phyloP scores from a whole-genome alignment of 2,113 vertebrate genomes.

The Trogon melanurus region DNA sequence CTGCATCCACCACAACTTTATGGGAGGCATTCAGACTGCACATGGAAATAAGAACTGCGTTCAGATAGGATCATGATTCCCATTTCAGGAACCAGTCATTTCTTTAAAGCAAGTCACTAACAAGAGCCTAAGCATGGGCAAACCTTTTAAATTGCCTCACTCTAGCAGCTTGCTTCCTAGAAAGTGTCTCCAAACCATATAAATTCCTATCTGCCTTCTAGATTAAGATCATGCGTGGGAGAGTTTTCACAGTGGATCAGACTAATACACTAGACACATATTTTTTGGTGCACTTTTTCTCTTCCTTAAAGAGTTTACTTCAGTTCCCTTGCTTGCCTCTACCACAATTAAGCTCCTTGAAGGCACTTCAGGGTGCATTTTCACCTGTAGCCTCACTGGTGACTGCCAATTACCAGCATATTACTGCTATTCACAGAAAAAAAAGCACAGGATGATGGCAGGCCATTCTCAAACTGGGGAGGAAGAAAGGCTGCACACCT shows the following conservation, averaged over 20 bases:
- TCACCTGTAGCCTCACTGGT: neutral
- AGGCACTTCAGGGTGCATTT: neutral
- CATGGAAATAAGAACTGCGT: neutral
- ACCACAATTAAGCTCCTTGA: neutral
- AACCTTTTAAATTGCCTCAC: neutral
- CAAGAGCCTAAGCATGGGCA: neutral
- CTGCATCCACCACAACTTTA: neutral
- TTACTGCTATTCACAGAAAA: neutral
- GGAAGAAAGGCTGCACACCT: neutral
- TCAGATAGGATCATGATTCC: neutral
- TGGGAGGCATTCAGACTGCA: neutral
- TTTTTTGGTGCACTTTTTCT: neutral
- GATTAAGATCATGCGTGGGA: neutral
- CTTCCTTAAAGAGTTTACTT: neutral
- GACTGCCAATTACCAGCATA: neutral
- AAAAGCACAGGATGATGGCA: neutral
- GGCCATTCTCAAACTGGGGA: neutral
- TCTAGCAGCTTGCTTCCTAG: neutral
- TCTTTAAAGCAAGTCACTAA: neutral
- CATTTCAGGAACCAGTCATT: neutral
- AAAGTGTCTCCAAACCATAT: neutral
- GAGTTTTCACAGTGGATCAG: neutral
- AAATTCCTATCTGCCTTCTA: neutral
- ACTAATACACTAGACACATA: neutral
- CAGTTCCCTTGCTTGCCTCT: neutral